Evolutionary conservation across 2,113 vertebrate genomes (phyloP).

Genomic region (Epinephelus moara): DNA sequence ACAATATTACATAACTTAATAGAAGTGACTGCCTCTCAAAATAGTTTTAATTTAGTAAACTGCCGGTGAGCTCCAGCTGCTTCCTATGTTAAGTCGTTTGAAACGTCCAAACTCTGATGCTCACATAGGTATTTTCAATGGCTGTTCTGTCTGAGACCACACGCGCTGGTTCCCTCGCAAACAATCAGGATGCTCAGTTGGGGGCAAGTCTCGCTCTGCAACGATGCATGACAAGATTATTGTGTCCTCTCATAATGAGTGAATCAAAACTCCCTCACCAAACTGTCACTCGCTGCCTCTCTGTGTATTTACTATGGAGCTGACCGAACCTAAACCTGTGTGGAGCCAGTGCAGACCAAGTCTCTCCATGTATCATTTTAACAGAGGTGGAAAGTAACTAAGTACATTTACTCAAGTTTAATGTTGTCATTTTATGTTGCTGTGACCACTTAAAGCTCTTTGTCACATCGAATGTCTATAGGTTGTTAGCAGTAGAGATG

Average conservation of each 20-base stretch:
- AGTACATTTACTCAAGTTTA: not conserved
- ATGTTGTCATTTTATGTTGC: not conserved
- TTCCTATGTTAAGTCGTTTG: not conserved
- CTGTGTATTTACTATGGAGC: not conserved
- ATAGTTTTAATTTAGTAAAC: not conserved
- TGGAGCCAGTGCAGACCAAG: too few species aligned
- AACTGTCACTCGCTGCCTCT: not conserved
- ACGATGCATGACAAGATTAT: constrained; percentile 58
- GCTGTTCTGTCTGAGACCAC: constrained; percentile 56
- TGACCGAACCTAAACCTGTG: not conserved
- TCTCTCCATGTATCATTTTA: too few species aligned
- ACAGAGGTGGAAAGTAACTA: not conserved
- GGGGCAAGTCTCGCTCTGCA: constrained; percentile 17
- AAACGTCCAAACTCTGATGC: not conserved
- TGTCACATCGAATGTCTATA: too few species aligned
- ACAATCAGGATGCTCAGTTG: constrained; percentile 47
- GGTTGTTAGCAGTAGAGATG: too few species aligned
- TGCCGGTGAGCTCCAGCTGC: not conserved
- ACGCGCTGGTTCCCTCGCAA: constrained; percentile 15
- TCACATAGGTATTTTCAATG: not conserved
- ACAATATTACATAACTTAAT: not conserved
- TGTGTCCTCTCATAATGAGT: constrained; percentile 49
- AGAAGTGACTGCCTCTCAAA: too few species aligned
- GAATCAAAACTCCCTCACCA: constrained; percentile 22
- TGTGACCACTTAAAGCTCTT: too few species aligned